Conservation (phyloP, 2,888 invertebrate genomes). For the Drosophila siamana region DNA sequence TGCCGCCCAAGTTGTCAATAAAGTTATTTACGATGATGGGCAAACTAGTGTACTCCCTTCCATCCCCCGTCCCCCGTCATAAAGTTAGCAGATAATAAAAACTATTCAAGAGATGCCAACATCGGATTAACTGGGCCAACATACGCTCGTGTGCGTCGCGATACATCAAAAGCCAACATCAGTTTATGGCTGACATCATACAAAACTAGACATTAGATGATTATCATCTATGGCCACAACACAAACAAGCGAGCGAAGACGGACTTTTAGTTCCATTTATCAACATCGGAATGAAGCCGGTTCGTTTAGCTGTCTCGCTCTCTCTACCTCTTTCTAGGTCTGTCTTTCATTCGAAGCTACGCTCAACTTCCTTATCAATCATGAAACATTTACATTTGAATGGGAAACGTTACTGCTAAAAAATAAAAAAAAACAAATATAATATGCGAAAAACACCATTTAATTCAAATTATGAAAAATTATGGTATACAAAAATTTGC, state of each 20-base stretch:
- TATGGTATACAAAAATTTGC: conserved; percentile 40
- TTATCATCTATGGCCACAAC: conserved; percentile 11
- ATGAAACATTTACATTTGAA: conserved; percentile 42
- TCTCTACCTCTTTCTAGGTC: not conserved
- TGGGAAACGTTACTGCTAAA: conserved; percentile 35
- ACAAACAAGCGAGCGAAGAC: conserved; percentile 5
- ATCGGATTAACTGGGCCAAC: conserved; percentile 48
- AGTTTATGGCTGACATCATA: conserved; percentile 52
- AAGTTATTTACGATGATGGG: conserved; percentile 27
- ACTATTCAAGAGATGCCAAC: conserved; percentile 2
- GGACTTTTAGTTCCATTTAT: conserved; percentile 44
- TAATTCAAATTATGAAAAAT: conserved; percentile 46
- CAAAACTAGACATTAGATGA: conserved; percentile 27
- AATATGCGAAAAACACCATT: conserved; percentile 30
- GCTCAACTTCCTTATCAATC: conserved; percentile 73
- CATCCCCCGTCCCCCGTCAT: too few relatives aligned
- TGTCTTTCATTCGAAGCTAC: not conserved
- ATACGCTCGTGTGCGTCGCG: conserved; percentile 28
- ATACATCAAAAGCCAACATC: conserved; percentile 44
- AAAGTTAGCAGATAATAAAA: conserved; percentile 27
- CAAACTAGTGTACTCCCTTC: conserved; percentile 8
- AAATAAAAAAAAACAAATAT: not conserved
- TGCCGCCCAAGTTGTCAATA: conserved; percentile 37
- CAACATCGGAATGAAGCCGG: conserved; percentile 35
- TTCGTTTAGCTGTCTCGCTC: not conserved